Base-by-base conservation (phyloP, 2,797 vertebrate species). In the Sebastes matsubarae region DNA sequence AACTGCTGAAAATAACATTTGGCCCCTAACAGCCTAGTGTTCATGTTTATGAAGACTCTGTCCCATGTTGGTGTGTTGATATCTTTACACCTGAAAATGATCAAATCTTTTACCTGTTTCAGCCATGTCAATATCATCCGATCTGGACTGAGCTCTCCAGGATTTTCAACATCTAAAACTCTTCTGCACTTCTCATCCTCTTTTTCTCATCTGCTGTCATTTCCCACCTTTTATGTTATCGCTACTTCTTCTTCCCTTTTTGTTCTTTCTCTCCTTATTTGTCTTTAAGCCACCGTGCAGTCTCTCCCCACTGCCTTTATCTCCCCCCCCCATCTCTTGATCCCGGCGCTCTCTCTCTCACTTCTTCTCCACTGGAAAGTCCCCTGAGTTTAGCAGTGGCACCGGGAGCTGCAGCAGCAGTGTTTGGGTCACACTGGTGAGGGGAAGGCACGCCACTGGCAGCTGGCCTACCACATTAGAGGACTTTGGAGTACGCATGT, bases 391-490 rank as follows among this genome's bases (percentile, higher is more conserved):
- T 68, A 88, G 82, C 88, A 85, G 90, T 84, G 90, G 92, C 91
- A 90, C 69, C 88, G 60, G 88, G 82, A 94, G 87, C 85, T 79
- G 75, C 79, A 86, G 80, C 84, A 81, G 87, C 79, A 79, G 82
- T 82, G 91, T 92, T 92, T 91, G 85, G 90, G 79, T 90, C 92
- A 87, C 82, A 86, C 86, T 93, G 82, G 94, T 95, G 96, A 96
- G 94, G 95, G 95, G 94, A 96, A 96, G 96, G 95, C 95, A 97
- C 92, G 93, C 96, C 96, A 96, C 96, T 96, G 93, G 96, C 97
- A 98, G 97, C 97, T 98, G 98, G 96, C 96, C 95, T 93, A 97
- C 97, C 98, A 99, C 97, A 98, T 97, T 88, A 98, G 97, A 98
- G 93, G 89, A 84, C 79, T 80, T 70, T 83, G 81, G 86, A 75